phyloP scores from a whole-genome alignment of 2,113 vertebrate species.

The Synodontis membranacea region DNA sequence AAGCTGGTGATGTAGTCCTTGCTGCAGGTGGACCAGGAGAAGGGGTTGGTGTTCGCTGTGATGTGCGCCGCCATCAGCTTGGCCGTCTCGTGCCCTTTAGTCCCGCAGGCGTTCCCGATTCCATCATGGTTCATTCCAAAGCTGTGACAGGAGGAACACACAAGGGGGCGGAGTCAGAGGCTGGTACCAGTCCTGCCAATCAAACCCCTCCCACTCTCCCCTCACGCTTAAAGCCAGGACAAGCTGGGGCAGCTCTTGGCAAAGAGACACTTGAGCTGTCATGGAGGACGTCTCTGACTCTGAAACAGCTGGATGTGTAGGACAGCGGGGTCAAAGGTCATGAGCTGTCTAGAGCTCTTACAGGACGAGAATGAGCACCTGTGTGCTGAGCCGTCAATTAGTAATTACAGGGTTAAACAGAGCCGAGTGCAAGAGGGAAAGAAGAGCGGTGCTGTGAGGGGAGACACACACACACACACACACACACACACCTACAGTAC shows the following conservation, averaged over 20 bases:
- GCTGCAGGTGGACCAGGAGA: slow-evolving; percentile 98
- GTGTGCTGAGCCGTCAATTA: slow-evolving; percentile 71
- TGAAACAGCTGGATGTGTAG: slow-evolving; percentile 74
- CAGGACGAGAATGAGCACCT: slow-evolving; percentile 72
- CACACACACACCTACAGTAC: not conserved
- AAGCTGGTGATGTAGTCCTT: slow-evolving; percentile 99
- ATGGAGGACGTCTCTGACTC: slow-evolving; percentile 51
- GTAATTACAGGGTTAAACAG: slow-evolving; percentile 69
- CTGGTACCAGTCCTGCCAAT: slow-evolving; percentile 5
- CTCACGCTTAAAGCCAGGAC: not conserved
- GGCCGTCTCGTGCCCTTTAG: slow-evolving; percentile 97
- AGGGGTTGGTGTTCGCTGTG: slow-evolving; percentile 98
- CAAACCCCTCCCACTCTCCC: not conserved
- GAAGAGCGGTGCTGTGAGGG: not conserved
- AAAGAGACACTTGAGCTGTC: not conserved
- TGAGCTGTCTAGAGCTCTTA: slow-evolving; percentile 69
- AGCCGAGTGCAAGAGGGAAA: slow-evolving; percentile 37
- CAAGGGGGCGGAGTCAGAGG: slow-evolving; percentile 19
- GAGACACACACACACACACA: not conserved
- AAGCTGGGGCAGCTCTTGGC: slow-evolving; percentile 44
- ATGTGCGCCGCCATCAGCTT: slow-evolving; percentile 99
- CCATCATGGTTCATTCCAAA: slow-evolving; percentile 99
- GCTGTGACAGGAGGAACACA: slow-evolving; percentile 73
- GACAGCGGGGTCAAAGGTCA: slow-evolving; percentile 69
- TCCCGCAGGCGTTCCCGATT: slow-evolving; percentile 97